Evolutionary conservation across 2,797 vertebrate genomes (phyloP).

Genomic region (Enteromius treurensis): DNA sequence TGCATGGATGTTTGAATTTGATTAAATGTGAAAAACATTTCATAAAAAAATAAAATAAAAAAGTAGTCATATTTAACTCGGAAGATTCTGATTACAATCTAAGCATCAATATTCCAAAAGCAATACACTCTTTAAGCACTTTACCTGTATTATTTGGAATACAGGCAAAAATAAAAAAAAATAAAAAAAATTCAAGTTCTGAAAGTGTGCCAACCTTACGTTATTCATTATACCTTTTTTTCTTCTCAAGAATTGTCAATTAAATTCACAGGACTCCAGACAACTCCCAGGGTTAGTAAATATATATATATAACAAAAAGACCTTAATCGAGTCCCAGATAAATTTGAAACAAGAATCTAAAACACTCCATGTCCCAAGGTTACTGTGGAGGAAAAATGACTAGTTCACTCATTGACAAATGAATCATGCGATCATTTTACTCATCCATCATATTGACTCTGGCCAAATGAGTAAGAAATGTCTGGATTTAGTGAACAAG

Average conservation of each 20-base stretch:
- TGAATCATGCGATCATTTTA: neutral
- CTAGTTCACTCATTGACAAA: neutral
- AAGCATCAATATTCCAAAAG: neutral
- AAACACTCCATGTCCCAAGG: neutral
- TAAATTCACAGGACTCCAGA: neutral
- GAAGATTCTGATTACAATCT: neutral
- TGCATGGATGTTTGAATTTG: neutral
- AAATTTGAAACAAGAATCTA: neutral
- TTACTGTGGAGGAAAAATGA: neutral
- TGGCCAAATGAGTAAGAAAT: neutral
- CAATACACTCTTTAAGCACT: neutral
- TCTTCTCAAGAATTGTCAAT: neutral
- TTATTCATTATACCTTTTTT: neutral
- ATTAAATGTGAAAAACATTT: neutral
- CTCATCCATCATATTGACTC: neutral
- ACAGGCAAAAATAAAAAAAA: no score
- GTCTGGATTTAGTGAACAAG: neutral
- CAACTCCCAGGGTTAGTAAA: neutral
- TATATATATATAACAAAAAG: neutral
- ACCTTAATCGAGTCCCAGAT: neutral
- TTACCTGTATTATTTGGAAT: neutral
- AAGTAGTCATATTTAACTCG: neutral
- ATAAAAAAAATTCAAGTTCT: neutral
- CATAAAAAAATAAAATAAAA: neutral
- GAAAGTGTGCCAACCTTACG: neutral